A percentile compares a stretch with the other conserved stretches of the same genome.
These are phyloP conservation scores for Matsumurasca onukii DNA, from an alignment of 1,140 invertebrate species.

Conservation along the genomic window DNA sequence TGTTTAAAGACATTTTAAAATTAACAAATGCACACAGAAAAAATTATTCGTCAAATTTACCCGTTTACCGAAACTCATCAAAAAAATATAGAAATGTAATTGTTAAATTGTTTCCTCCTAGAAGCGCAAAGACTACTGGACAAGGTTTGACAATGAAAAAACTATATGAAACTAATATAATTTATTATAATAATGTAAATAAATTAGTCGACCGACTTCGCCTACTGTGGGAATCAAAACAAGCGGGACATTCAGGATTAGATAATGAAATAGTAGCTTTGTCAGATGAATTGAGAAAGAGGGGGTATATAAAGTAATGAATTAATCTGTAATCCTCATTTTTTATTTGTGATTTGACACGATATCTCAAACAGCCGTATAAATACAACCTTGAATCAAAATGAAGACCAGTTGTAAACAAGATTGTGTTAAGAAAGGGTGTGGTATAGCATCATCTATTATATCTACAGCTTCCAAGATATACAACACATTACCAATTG, in stretches of 20 bases:
- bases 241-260: constrained; percentile 2
- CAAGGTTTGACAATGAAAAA: not conserved
- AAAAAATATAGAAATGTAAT: constrained; percentile 11
- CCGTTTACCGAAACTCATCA: not conserved
- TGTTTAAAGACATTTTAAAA: not conserved
- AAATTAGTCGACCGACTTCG: not conserved
- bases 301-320: too few relatives aligned
- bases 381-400: too few relatives aligned
- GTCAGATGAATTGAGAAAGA: not conserved
- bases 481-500: too few relatives aligned
- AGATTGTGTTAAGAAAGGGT: too few relatives aligned
- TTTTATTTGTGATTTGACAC: too few relatives aligned
- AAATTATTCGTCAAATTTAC: not conserved
- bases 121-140: not conserved
- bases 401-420: too few relatives aligned
- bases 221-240: not conserved
- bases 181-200: constrained; percentile 3
- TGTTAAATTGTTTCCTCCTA: not conserved
- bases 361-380: too few relatives aligned
- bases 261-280: not conserved
- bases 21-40: not conserved
- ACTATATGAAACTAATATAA: not conserved
- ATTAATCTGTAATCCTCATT: too few relatives aligned
- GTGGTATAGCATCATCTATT: too few relatives aligned
- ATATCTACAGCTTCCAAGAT: too few relatives aligned